These are phyloP conservation scores for Calonectris borealis DNA, from an alignment of 2,113 vertebrate genomes.

Conservation along the genomic window DNA sequence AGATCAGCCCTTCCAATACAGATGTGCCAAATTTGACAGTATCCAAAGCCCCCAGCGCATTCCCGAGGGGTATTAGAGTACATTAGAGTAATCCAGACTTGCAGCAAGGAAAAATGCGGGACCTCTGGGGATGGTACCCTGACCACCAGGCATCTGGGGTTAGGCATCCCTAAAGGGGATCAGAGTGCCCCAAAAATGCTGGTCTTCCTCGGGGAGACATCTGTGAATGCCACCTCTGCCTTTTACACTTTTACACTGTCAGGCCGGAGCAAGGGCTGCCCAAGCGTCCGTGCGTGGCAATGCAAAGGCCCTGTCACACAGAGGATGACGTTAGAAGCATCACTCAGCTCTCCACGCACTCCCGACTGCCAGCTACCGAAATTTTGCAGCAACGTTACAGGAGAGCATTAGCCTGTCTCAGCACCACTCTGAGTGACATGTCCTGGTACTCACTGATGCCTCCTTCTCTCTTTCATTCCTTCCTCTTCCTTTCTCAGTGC, in stretches of 20 bases:
- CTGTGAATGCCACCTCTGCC: neutral
- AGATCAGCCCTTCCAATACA: neutral
- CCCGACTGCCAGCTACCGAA: neutral
- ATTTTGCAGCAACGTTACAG: neutral
- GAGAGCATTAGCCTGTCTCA: neutral
- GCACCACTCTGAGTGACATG: neutral
- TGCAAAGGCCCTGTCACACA: accelerated
- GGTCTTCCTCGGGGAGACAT: neutral
- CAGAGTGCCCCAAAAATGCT: neutral
- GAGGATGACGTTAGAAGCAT: neutral
- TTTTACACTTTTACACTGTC: neutral
- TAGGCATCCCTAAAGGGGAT: neutral
- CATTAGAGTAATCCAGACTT: neutral
- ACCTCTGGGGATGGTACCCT: neutral
- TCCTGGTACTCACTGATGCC: neutral
- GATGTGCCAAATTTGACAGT: accelerated
- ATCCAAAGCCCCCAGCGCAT: neutral
- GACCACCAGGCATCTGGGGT: neutral
- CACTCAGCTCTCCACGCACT: neutral
- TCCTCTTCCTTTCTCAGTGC: slow-evolving; percentile 1
- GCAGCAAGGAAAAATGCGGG: neutral
- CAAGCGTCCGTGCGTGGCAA: accelerated
- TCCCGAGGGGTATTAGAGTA: neutral
- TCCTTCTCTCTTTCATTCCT: neutral
- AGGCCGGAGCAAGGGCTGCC: neutral